Evolutionary conservation across 2,888 invertebrate genomes (phyloP).

Genomic region (Microctonus hyperodae): DNA sequence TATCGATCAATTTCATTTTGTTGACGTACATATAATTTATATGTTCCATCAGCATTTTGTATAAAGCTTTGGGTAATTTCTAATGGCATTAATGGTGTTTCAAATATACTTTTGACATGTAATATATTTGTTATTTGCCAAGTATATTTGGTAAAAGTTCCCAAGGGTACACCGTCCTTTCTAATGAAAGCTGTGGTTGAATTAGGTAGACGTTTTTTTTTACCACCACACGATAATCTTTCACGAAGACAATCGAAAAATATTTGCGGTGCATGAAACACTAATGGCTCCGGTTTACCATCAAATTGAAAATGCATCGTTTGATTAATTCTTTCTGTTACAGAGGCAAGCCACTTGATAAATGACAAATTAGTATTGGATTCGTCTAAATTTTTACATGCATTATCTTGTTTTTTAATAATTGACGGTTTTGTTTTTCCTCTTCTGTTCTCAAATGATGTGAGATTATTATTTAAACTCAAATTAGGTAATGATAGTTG

Average conservation of each 20-base stretch:
- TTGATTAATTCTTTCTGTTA: conserved; percentile 79
- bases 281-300: conserved; percentile 72
- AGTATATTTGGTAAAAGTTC: conserved; percentile 73
- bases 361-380: conserved; percentile 65
- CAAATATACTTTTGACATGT: conserved; percentile 78
- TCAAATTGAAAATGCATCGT: conserved; percentile 75
- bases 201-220: conserved; percentile 73
- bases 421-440: conserved; percentile 52
- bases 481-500: conserved; percentile 37
- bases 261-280: conserved; percentile 74
- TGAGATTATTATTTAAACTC: conserved; percentile 53
- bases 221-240: conserved; percentile 70
- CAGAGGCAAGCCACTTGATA: conserved; percentile 76
- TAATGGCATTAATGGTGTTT: conserved; percentile 70
- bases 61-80: conserved; percentile 72
- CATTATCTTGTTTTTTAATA: conserved; percentile 53
- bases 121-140: conserved; percentile 77
- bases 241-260: conserved; percentile 79
- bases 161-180: conserved; percentile 70
- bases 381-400: conserved; percentile 56
- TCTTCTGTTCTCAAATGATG: conserved; percentile 54
- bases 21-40: conserved; percentile 63
- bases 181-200: conserved; percentile 69
- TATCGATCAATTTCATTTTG: conserved; percentile 59
- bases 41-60: conserved; percentile 70